phyloP scores from a whole-genome alignment of 2,888 invertebrate species.

The Tyria jacobaeae region DNA sequence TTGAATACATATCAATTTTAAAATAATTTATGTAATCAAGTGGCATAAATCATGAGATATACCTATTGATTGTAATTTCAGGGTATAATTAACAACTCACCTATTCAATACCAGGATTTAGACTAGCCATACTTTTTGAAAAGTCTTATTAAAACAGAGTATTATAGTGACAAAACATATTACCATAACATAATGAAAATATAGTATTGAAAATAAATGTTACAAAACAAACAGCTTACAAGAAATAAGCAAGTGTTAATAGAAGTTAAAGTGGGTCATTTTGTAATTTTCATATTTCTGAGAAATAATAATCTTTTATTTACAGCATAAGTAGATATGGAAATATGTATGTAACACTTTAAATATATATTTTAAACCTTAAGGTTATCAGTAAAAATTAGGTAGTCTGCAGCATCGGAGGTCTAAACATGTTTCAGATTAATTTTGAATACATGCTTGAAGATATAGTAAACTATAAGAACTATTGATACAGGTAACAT shows the following conservation, averaged over 20 bases:
- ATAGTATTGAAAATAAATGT: background rate
- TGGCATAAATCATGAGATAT: too few species aligned
- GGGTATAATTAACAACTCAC: background rate
- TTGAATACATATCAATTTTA: too few species aligned
- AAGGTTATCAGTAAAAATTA: conserved; percentile 21
- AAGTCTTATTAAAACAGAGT: too few species aligned
- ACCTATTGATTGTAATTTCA: background rate
- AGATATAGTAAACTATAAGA: conserved; percentile 45
- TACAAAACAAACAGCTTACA: background rate
- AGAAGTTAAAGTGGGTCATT: too few species aligned
- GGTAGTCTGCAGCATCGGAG: conserved; percentile 35
- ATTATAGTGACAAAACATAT: too few species aligned
- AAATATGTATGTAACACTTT: conserved; percentile 8
- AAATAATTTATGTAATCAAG: background rate
- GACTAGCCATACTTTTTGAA: background rate
- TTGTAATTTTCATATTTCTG: conserved; percentile 9
- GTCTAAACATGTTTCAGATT: conserved; percentile 29
- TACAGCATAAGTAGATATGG: conserved; percentile 20
- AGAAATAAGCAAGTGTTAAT: background rate
- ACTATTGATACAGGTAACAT: conserved; percentile 52
- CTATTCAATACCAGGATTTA: background rate
- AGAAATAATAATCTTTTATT: conserved; percentile 25
- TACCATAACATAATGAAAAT: too few species aligned
- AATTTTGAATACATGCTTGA: conserved; percentile 41
- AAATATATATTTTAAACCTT: background rate